phyloP scores from a whole-genome alignment of 2,888 invertebrate genomes.

The Dichetophora obliterata region DNA sequence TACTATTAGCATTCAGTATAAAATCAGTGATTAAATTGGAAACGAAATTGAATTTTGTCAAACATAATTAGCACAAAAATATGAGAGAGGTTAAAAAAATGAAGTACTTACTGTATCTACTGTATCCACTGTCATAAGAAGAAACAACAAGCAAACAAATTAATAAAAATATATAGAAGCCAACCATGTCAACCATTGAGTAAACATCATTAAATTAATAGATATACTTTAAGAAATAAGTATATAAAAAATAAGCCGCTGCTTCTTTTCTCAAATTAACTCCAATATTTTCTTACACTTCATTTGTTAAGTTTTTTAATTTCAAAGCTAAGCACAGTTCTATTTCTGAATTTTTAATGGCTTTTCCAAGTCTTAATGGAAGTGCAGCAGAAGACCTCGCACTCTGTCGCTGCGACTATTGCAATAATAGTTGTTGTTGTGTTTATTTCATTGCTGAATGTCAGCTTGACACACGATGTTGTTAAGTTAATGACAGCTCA shows the following conservation, averaged over 20 bases:
- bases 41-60: no score
- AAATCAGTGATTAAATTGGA: no score
- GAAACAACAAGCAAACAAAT: not conserved
- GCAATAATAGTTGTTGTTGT: not conserved
- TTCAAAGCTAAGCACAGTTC: not conserved
- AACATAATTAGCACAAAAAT: no score
- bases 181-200: slow-evolving; percentile 38
- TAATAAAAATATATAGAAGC: not conserved
- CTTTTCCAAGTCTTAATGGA: slow-evolving; percentile 20
- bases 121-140: no score
- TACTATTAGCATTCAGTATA: no score
- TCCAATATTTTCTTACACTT: slow-evolving; percentile 4
- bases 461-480: slow-evolving; percentile 15
- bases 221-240: not conserved
- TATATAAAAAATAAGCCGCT: not conserved
- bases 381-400: slow-evolving; percentile 22
- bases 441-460: not conserved
- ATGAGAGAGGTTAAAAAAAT: no score
- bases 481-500: not conserved
- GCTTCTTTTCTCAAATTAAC: not conserved
- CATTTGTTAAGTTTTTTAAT: not conserved
- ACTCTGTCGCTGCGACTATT: not conserved
- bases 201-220: slow-evolving; percentile 33
- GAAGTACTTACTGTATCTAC: no score
- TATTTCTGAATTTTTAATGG: slow-evolving; percentile 12